phyloP scores from a whole-genome alignment of 2,797 vertebrate genomes.

The Anisognathus igniventris region DNA sequence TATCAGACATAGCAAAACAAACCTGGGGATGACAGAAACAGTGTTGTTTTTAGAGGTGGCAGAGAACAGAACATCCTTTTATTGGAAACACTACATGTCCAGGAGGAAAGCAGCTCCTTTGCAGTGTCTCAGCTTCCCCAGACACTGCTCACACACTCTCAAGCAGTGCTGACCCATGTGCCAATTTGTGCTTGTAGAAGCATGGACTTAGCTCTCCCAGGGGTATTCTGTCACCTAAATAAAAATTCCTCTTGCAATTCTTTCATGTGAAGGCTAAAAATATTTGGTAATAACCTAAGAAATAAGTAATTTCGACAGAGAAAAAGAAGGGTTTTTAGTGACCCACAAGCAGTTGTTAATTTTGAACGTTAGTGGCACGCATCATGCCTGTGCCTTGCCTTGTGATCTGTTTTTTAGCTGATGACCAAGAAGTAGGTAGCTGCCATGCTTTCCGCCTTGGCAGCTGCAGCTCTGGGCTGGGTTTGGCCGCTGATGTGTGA shows the following conservation, averaged over 20 bases:
- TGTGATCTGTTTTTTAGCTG: background rate
- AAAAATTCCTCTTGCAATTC: background rate
- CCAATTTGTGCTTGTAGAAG: background rate
- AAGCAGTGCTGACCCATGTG: background rate
- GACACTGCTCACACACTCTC: background rate
- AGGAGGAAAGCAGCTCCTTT: background rate
- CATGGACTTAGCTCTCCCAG: background rate
- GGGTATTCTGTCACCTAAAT: background rate
- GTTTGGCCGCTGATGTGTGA: background rate
- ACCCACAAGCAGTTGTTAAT: background rate
- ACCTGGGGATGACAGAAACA: background rate
- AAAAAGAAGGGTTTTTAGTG: background rate
- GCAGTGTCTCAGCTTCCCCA: background rate
- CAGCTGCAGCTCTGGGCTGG: background rate
- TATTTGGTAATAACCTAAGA: background rate
- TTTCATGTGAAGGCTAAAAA: background rate
- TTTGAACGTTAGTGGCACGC: background rate
- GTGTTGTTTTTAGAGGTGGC: slow-evolving; percentile 26
- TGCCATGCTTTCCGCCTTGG: background rate
- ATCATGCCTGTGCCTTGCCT: background rate
- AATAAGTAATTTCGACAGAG: background rate
- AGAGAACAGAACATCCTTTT: background rate
- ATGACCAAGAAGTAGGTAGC: background rate
- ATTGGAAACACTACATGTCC: background rate
- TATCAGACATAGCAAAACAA: slow-evolving; percentile 26